Conservation (phyloP, 2,888 invertebrate species). For the Notocelia uddmanniana region DNA sequence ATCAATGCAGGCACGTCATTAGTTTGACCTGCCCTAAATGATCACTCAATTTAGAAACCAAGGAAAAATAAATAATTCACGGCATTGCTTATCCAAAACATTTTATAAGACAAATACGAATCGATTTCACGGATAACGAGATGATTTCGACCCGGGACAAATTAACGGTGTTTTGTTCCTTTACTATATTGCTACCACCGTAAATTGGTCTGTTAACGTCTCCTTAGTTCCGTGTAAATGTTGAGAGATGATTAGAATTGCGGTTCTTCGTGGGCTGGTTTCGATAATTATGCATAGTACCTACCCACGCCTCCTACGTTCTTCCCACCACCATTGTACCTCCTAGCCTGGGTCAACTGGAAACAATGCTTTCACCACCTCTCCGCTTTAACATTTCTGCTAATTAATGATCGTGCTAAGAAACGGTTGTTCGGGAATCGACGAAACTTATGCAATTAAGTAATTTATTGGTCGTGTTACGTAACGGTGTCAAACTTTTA, state of each 20-base stretch:
- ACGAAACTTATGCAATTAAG: slow-evolving; percentile 49
- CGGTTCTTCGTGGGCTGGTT: slow-evolving; percentile 56
- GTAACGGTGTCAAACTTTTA: slow-evolving; percentile 21
- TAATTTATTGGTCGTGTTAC: slow-evolving; percentile 44
- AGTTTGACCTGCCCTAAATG: slow-evolving; percentile 36
- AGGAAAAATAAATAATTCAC: slow-evolving; percentile 39
- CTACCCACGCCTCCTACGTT: slow-evolving; percentile 67
- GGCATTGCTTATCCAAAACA: slow-evolving; percentile 39
- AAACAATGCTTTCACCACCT: slow-evolving; percentile 78
- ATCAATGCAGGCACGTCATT: slow-evolving; percentile 24
- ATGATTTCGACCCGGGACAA: slow-evolving; percentile 61
- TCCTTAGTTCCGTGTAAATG: slow-evolving; percentile 9
- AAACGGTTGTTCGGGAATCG: slow-evolving; percentile 49
- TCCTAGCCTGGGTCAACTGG: slow-evolving; percentile 54
- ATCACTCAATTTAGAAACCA: slow-evolving; percentile 37
- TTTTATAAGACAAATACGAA: slow-evolving; percentile 52
- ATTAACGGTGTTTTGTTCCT: slow-evolving; percentile 64
- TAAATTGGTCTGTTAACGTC: slow-evolving; percentile 49
- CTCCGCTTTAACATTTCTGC: slow-evolving; percentile 61
- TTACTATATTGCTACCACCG: slow-evolving; percentile 49
- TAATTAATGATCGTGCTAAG: slow-evolving; percentile 72
- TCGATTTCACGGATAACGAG: slow-evolving; percentile 62
- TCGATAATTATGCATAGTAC: slow-evolving; percentile 63
- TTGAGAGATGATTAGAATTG: slow-evolving; percentile 32
- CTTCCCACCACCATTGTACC: slow-evolving; percentile 67